phyloP scores from a whole-genome alignment of 2,888 invertebrate species.

The Mythimna lalbum region DNA sequence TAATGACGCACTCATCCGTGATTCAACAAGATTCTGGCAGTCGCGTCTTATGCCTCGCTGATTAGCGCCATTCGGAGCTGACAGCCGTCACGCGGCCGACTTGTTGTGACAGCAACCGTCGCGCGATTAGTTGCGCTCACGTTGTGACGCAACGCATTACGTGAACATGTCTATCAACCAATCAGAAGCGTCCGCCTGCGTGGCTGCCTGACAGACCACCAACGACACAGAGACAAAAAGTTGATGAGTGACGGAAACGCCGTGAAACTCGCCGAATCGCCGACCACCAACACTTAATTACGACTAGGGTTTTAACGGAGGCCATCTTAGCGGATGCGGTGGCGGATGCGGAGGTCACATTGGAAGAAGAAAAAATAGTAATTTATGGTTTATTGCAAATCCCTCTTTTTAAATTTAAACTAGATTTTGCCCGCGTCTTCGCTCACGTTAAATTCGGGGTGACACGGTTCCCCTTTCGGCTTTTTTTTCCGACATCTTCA shows the following conservation, averaged over 20 bases:
- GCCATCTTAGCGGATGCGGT: too few species aligned
- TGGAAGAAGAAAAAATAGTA: too few species aligned
- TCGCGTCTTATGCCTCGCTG: conserved; percentile 15
- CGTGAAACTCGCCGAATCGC: conserved; percentile 31
- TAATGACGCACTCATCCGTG: conserved; percentile 21
- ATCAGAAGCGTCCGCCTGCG: conserved; percentile 10
- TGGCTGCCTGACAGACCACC: conserved; percentile 41
- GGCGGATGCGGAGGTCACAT: too few species aligned
- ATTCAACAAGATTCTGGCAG: conserved; percentile 4
- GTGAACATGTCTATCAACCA: conserved; percentile 7
- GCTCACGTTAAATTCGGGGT: too few species aligned
- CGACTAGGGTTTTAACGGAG: too few species aligned
- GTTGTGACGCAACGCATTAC: conserved; percentile 9
- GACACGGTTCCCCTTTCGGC: too few species aligned
- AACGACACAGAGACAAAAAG: conserved; percentile 52
- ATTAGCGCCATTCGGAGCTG: conserved; percentile 42
- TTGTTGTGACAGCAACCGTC: conserved; percentile 40
- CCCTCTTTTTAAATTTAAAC: too few species aligned
- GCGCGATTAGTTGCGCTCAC: conserved; percentile 38
- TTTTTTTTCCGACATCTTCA: too few species aligned
- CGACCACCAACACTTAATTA: conserved; percentile 14
- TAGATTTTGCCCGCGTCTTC: too few species aligned
- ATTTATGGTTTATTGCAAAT: too few species aligned
- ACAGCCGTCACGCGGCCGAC: conserved; percentile 25
- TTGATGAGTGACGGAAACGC: conserved; percentile 46